Evolutionary conservation across 1,140 invertebrate species (phyloP).

Genomic region (Oreohelix idahoensis): DNA sequence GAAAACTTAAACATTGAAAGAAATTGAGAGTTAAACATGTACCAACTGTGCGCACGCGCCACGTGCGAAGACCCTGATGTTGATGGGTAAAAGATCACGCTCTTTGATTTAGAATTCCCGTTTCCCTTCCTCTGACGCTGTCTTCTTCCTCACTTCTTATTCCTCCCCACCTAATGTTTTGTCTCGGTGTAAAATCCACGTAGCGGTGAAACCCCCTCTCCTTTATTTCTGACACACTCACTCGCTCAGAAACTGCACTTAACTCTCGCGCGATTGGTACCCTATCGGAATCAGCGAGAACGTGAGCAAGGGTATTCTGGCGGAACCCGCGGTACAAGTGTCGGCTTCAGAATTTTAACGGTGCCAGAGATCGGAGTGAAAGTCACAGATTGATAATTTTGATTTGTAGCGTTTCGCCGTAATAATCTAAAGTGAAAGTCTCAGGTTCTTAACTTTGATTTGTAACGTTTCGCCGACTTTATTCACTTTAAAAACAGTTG

Average conservation of each 20-base stretch:
- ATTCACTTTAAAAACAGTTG: too few relatives aligned
- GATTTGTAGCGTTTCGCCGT: background rate
- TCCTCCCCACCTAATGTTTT: background rate
- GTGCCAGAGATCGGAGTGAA: background rate
- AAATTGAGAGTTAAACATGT: background rate
- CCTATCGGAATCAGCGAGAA: constrained; percentile 11
- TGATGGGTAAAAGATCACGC: background rate
- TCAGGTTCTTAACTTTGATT: too few relatives aligned
- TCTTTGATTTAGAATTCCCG: background rate
- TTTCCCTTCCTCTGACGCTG: background rate
- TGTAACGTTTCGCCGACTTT: too few relatives aligned
- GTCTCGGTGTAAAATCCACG: background rate
- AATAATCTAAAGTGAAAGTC: too few relatives aligned
- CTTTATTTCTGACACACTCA: background rate
- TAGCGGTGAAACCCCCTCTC: background rate
- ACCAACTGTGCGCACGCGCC: background rate
- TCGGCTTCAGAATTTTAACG: background rate
- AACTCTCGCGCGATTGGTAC: constrained; percentile 13
- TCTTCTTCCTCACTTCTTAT: background rate
- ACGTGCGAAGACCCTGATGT: background rate
- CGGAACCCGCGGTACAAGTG: background rate
- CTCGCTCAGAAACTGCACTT: background rate
- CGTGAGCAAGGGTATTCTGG: background rate
- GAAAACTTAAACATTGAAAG: background rate
- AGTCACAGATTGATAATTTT: background rate